Evolutionary conservation across 2,797 vertebrate species (phyloP).

Genomic region (Cynodonichthys magdalenae): DNA sequence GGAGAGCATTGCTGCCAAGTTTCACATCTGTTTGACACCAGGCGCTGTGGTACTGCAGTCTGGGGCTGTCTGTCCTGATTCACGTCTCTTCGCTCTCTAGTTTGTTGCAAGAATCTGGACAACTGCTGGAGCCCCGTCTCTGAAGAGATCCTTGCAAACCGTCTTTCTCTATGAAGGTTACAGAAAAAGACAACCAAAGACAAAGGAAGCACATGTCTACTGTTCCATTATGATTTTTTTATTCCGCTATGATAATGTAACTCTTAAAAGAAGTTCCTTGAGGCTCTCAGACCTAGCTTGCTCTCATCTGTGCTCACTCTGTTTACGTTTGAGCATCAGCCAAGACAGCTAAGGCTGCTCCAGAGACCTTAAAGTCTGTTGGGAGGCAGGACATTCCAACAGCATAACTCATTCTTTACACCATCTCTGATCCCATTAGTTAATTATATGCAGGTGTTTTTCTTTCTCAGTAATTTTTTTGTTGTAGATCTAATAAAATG

Average conservation of each 20-base stretch:
- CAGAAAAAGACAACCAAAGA: constrained; percentile 12
- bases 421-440: constrained; percentile 76
- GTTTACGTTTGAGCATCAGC: constrained; percentile 69
- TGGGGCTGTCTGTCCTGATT: constrained; percentile 73
- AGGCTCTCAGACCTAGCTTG: constrained; percentile 46
- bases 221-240: background rate
- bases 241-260: constrained; percentile 2
- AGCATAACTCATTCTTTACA: constrained; percentile 76
- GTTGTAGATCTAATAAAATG: constrained; percentile 81
- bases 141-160: constrained; percentile 30
- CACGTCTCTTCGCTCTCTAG: constrained; percentile 55
- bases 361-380: constrained; percentile 71
- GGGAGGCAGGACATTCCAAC: constrained; percentile 78
- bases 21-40: constrained; percentile 82
- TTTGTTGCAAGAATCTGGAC: constrained; percentile 52
- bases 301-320: constrained; percentile 44
- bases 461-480: constrained; percentile 60
- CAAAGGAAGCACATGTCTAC: constrained; percentile 2
- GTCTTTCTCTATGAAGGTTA: constrained; percentile 3
- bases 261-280: constrained; percentile 35
- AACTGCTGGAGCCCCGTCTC: constrained; percentile 35
- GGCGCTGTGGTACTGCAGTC: constrained; percentile 71
- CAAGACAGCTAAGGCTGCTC: constrained; percentile 69
- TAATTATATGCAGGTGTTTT: constrained; percentile 84
- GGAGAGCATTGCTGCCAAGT: constrained; percentile 72